A percentile compares a stretch with the other conserved stretches of the same genome.
These are phyloP conservation scores for Heliothis virescens DNA, from an alignment of 1,140 invertebrate genomes.

Conservation along the genomic window DNA sequence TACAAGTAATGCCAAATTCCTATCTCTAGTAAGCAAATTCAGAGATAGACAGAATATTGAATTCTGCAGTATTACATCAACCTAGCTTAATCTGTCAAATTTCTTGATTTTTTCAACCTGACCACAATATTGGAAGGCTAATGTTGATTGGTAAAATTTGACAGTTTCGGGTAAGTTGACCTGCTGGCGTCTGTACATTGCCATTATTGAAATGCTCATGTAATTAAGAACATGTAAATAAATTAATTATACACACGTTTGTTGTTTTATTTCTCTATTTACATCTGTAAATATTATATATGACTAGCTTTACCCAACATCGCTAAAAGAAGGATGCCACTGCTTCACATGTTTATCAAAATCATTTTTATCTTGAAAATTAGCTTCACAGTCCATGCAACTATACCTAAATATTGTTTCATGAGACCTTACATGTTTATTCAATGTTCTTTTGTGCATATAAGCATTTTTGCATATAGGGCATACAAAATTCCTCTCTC, in stretches of 20 bases:
- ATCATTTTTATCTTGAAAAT: conserved; percentile 66
- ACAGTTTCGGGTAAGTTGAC: too few relatives aligned
- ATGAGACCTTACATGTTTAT: conserved; percentile 89
- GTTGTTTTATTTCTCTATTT: not conserved
- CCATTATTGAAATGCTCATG: not conserved
- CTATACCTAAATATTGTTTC: not conserved
- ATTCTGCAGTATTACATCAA: too few relatives aligned
- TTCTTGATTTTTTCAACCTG: too few relatives aligned
- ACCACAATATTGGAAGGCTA: too few relatives aligned
- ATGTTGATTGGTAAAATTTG: too few relatives aligned
- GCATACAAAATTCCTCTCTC: conserved; percentile 87
- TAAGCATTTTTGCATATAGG: conserved; percentile 87
- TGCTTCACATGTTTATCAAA: conserved; percentile 57
- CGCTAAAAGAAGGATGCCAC: conserved; percentile 42
- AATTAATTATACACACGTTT: not conserved
- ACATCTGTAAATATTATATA: not conserved
- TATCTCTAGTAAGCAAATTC: too few relatives aligned
- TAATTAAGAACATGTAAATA: not conserved
- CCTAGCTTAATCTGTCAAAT: too few relatives aligned
- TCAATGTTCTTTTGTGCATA: conserved; percentile 89
- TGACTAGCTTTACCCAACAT: not conserved
- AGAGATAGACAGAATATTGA: too few relatives aligned
- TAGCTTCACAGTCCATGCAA: conserved; percentile 72
- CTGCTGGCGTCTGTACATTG: not conserved
- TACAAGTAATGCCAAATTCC: too few relatives aligned